Evolutionary conservation across 2,797 vertebrate genomes (phyloP).

Genomic region (Coregonus sp.): DNA sequence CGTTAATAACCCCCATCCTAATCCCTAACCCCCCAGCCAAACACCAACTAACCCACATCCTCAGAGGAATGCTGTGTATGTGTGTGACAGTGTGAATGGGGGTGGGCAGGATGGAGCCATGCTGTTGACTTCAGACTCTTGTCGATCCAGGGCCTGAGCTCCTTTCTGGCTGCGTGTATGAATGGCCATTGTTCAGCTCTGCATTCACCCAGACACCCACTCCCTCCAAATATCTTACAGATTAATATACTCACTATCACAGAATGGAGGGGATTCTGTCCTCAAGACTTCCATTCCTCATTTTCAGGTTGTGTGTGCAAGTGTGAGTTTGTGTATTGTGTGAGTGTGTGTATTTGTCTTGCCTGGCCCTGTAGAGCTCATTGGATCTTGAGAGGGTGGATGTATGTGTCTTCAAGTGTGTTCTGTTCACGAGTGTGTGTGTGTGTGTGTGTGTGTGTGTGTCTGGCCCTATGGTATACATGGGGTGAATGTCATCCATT

Average conservation of each 20-base stretch:
- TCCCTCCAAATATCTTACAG: conserved; percentile 60
- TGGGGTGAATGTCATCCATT: conserved; percentile 34
- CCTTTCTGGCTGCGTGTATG: conserved; percentile 65
- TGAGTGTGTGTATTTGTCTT: conserved; percentile 5
- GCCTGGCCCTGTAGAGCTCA: neutral
- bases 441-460: conserved; percentile 5
- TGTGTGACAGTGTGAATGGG: conserved; percentile 33
- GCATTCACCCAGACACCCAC: conserved; percentile 54
- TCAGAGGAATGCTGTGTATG: neutral
- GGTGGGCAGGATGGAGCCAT: conserved; percentile 26
- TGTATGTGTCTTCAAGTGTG: conserved; percentile 16
- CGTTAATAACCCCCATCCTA: neutral
- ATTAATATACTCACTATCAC: conserved; percentile 58
- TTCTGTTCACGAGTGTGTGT: conserved; percentile 25
- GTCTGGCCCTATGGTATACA: conserved; percentile 23
- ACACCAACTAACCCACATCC: too few species aligned
- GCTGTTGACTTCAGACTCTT: conserved; percentile 56
- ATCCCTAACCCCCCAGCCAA: conserved; percentile 1
- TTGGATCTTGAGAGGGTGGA: conserved; percentile 10
- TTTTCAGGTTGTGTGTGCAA: neutral
- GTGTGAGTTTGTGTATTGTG: neutral
- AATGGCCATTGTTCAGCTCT: conserved; percentile 70
- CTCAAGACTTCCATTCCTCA: conserved; percentile 1
- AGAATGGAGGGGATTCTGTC: conserved; percentile 36
- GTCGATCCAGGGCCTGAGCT: conserved; percentile 46